Base-by-base conservation (phyloP, 2,888 invertebrate genomes). In the Dromius quadrimaculatus region DNA sequence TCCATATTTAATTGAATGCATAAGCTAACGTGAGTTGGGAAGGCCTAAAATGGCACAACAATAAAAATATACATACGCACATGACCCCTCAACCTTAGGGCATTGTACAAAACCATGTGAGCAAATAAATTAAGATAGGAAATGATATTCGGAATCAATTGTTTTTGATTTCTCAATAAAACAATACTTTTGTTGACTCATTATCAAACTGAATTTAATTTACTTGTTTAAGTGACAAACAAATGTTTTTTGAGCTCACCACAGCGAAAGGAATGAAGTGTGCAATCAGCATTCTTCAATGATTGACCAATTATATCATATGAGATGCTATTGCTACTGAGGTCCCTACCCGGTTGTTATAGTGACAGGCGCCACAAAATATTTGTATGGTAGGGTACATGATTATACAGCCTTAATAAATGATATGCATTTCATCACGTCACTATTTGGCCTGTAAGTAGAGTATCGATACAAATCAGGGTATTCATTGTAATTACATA, bases 291-390 rank as follows among this genome's bases (percentile, higher is more conserved):
- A 69, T 69, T 69, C 69, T 61, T 61, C 19, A 45, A 32, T 61
- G 69, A 69, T 69, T 69, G 69, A 19, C 69, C 69, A 69, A 69
- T 69, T 69, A 69, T 69, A 69, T 69, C 59, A 59, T 69, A 69
- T 69, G 38, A 45, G 32, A 34, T 50, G 19, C 63, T 28, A 63
- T 43, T 63, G 63, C 63, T 63, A 63, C 15, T 23, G 17, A n/a
- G 62, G 20, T 22, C 13, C 15, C 11, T 20, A 43, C 62, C 62
- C 41, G 22, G 62, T 43, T 5, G 38, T 62, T 62, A 62, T 43
- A 43, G 38, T 62, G 62, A 62, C 62, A 62, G 17, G 62, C 17
- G n/a, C 20, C 23, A 38, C 50, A 41, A 62, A 62, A 62, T 62
- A 62, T 62, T 43, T 62, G 23, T 23, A 34, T 23, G 43, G 62